phyloP scores from a whole-genome alignment of 2,888 invertebrate genomes.

The Pocota personata region DNA sequence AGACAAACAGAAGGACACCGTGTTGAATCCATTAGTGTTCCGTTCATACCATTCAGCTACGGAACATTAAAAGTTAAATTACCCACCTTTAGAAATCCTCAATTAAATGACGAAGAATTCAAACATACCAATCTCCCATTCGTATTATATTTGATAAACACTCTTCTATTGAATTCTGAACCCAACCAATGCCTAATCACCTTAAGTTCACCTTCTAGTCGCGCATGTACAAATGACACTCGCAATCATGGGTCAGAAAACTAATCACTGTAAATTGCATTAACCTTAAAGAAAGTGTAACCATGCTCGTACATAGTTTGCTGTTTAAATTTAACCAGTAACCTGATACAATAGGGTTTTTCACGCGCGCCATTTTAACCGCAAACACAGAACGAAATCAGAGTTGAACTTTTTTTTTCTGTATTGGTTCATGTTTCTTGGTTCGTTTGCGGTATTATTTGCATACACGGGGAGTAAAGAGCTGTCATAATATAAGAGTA shows the following conservation, averaged over 20 bases:
- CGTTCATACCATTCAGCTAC: too few species aligned
- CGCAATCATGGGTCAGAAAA: slow-evolving; percentile 31
- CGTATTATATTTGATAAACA: too few species aligned
- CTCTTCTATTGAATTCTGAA: too few species aligned
- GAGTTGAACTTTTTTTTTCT: background rate
- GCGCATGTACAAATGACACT: background rate
- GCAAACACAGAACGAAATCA: slow-evolving; percentile 22
- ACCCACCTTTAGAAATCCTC: too few species aligned
- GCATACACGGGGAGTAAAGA: background rate
- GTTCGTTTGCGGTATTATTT: background rate
- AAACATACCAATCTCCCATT: too few species aligned
- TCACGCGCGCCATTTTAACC: slow-evolving; percentile 51
- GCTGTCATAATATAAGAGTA: background rate
- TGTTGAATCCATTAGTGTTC: too few species aligned
- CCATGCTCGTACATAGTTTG: background rate
- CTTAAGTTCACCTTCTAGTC: background rate
- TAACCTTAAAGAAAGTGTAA: background rate
- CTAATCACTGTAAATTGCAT: slow-evolving; percentile 23
- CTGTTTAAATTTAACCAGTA: slow-evolving; percentile 7
- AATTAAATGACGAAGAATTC: too few species aligned
- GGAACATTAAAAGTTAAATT: too few species aligned
- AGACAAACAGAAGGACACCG: too few species aligned
- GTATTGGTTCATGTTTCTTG: background rate
- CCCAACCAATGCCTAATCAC: slow-evolving; percentile 7
- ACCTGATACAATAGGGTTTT: slow-evolving; percentile 32